Evolutionary conservation across 30 jellyfish, hydroid and myxozoan species (phyloP), one percentile per base, ranked within the genome.

Genomic region (Aurelia coerulea): DNA sequence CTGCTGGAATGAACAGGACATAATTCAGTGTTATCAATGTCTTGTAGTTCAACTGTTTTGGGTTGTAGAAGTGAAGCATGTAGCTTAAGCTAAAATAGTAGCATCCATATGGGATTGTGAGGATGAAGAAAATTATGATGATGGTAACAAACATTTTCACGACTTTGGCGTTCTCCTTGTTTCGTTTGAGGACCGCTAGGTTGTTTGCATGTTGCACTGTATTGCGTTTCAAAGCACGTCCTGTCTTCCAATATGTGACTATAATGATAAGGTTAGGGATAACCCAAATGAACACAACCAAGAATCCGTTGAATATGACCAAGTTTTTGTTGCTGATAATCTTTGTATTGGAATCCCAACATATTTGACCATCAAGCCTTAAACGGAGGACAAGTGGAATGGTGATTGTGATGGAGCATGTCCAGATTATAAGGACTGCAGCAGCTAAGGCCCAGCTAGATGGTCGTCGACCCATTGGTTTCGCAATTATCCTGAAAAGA

Each of bases 71-170:
- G 12, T 42, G 66, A 18, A 77, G 33, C 65, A 58, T 56, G 60
- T 77, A 77, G 67, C 15, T 52, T 77, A 59, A 75, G 8, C 53
- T 42, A 10, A 34, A 77, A 5, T 77, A 64, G 74, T 63, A 80
- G 73, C 50, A n/a, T 4, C 73, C 82, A 41, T 80, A 80, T 39
- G 90, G 90, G 65, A 68, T 80, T 23, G 90, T 80, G 73, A 80
- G 90, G 4, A 53, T 2, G 79, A 80, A 60, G 51, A 60, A 80
- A 13, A 80, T 65, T 42, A 33, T 49, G 50, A 80, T 19, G 70
- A 80, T 80, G 3, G 68, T 80, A 74, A 65, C 6, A 71, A 80
- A 65, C 90, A 80, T 65, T 42, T 66, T 80, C 23, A 80, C 90
- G 12, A 65, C 37, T n/a, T 19, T 65, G 6, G 73, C 74, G 7